A percentile compares a stretch with the other conserved stretches of the same genome.
Conservation (phyloP, 2,113 vertebrate species). For the Laticauda colubrina region DNA sequence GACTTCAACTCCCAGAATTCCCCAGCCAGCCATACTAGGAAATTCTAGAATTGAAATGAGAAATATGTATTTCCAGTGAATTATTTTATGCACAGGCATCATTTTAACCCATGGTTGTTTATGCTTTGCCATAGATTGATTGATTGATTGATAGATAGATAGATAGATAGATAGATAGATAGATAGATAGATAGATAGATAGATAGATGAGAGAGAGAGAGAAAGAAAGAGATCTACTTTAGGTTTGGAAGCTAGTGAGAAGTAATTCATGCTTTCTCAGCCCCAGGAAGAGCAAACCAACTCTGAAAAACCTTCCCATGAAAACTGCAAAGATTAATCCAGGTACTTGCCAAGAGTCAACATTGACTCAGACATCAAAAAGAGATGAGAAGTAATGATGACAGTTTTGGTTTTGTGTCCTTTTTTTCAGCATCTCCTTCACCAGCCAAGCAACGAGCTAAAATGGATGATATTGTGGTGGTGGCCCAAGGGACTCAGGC, state of each 20-base stretch:
- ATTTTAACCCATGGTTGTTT: too few species aligned
- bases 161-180: too few species aligned
- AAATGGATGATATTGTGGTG: constrained; percentile 98
- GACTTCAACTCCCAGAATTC: neutral
- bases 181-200: too few species aligned
- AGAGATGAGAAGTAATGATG: neutral
- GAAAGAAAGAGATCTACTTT: too few species aligned
- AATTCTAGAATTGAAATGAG: neutral
- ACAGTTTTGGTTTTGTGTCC: neutral
- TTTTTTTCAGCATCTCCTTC: constrained; percentile 78
- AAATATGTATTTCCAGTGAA: too few species aligned
- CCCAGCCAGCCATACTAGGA: neutral
- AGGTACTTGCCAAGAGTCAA: neutral
- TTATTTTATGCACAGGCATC: too few species aligned
- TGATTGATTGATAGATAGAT: too few species aligned
- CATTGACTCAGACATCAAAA: neutral
- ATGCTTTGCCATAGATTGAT: too few species aligned
- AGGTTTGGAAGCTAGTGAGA: neutral
- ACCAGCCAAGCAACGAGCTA: constrained; percentile 91
- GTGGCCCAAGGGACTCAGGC: constrained; percentile 92
- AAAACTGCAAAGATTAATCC: neutral
- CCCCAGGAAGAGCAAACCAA: neutral
- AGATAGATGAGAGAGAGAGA: too few species aligned
- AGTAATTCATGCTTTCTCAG: neutral
- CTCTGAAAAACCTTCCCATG: neutral